phyloP scores from a whole-genome alignment of 2,113 vertebrate genomes.

The Psammodynastes pulverulentus region DNA sequence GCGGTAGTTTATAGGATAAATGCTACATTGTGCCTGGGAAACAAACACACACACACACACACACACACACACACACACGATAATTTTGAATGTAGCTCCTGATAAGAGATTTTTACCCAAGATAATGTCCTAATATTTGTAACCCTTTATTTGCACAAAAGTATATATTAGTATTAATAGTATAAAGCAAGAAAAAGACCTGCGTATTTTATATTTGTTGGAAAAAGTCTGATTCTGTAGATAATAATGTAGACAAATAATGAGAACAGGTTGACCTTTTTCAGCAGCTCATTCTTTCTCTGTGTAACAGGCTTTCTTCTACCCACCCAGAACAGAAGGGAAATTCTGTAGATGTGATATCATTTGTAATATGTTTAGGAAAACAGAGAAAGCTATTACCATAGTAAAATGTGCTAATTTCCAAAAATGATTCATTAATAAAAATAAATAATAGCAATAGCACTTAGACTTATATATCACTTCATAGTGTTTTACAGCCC shows the following conservation, averaged over 20 bases:
- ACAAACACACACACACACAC: neutral
- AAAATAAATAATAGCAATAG: neutral
- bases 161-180: neutral
- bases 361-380: slow-evolving; percentile 8
- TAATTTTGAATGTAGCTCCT: neutral
- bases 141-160: neutral
- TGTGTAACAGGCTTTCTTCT: slow-evolving; percentile 30
- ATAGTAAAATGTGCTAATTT: neutral
- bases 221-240: neutral
- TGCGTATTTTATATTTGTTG: neutral
- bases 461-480: neutral
- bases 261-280: slow-evolving; percentile 22
- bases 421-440: neutral
- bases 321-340: neutral
- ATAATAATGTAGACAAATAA: neutral
- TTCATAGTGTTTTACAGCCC: neutral
- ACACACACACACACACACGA: too few relatives aligned
- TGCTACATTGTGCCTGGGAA: neutral
- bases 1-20: neutral
- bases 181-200: neutral
- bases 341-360: neutral
- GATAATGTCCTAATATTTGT: neutral
- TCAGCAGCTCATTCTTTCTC: slow-evolving; percentile 7
- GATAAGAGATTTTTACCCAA: neutral
- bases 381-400: neutral